A percentile compares a stretch with the other conserved stretches of the same genome.
These are phyloP conservation scores for Morpho achilles DNA, from an alignment of 2,888 invertebrate species.

Conservation along the genomic window DNA sequence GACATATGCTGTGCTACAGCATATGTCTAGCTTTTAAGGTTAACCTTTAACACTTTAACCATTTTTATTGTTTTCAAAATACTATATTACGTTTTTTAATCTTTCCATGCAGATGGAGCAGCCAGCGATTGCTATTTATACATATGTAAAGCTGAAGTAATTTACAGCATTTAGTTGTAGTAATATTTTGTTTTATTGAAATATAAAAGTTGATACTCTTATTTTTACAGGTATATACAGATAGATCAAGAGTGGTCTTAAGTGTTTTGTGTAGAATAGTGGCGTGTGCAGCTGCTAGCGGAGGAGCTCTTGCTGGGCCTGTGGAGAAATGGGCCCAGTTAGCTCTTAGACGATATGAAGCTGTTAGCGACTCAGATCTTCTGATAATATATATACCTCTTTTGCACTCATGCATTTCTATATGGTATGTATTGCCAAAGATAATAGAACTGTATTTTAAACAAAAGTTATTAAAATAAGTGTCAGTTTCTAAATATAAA, in stretches of 20 bases:
- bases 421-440: conserved; percentile 69
- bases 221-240: conserved; percentile 78
- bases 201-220: neutral
- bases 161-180: neutral
- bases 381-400: conserved; percentile 84
- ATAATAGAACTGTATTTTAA: too few species aligned
- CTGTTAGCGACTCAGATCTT: conserved; percentile 84
- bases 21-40: too few species aligned
- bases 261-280: conserved; percentile 83
- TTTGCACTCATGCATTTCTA: conserved; percentile 82
- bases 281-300: conserved; percentile 74
- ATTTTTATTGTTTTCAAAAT: too few species aligned
- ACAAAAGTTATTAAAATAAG: too few species aligned
- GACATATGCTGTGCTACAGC: too few species aligned
- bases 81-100: too few species aligned
- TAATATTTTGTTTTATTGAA: too few species aligned
- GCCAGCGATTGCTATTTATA: too few species aligned
- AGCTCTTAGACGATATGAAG: conserved; percentile 84
- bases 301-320: conserved; percentile 76
- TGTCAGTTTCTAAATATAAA: too few species aligned
- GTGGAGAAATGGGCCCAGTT: conserved; percentile 84
- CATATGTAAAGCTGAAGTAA: too few species aligned
- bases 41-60: too few species aligned
- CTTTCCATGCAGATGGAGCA: too few species aligned
- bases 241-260: conserved; percentile 83